Percentiles rank a stretch among this genome's conserved stretches.
These are phyloP conservation scores for Clanis bilineata DNA, from an alignment of 2,888 invertebrate species.

Conservation along the genomic window DNA sequence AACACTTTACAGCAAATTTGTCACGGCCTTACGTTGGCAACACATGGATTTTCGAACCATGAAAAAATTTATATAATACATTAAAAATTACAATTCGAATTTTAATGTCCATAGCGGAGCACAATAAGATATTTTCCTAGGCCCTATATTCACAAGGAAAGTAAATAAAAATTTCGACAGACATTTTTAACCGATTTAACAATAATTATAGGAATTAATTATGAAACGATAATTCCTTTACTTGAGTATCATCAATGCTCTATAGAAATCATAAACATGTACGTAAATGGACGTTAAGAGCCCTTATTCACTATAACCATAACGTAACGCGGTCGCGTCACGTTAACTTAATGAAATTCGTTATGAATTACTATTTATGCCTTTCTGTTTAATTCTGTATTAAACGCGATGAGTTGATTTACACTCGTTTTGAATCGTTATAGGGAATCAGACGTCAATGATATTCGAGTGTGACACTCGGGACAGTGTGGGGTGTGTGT, in stretches of 20 bases:
- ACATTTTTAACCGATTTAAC: not conserved
- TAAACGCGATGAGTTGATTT: too few relatives aligned
- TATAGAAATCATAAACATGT: not conserved
- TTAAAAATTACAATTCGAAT: not conserved
- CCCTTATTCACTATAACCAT: too few relatives aligned
- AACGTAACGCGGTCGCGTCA: too few relatives aligned
- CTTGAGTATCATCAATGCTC: too few relatives aligned
- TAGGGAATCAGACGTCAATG: too few relatives aligned
- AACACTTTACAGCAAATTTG: constrained; percentile 4
- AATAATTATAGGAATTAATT: not conserved
- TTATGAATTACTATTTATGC: too few relatives aligned
- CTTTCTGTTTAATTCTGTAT: too few relatives aligned
- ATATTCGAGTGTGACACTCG: too few relatives aligned
- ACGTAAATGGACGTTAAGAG: too few relatives aligned
- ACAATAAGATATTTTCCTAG: not conserved
- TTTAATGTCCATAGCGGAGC: not conserved
- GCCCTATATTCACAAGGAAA: constrained; percentile 5
- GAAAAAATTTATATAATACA: not conserved
- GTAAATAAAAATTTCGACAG: not conserved
- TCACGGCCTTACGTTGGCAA: not conserved
- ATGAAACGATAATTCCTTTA: not conserved
- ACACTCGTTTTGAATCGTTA: too few relatives aligned
- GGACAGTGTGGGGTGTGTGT: too few relatives aligned
- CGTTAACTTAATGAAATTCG: too few relatives aligned
- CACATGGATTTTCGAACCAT: constrained; percentile 8